Percentiles rank a stretch among this genome's conserved stretches.
These are phyloP conservation scores for Plodia interpunctella DNA, from an alignment of 1,140 invertebrate species.

Conservation along the genomic window DNA sequence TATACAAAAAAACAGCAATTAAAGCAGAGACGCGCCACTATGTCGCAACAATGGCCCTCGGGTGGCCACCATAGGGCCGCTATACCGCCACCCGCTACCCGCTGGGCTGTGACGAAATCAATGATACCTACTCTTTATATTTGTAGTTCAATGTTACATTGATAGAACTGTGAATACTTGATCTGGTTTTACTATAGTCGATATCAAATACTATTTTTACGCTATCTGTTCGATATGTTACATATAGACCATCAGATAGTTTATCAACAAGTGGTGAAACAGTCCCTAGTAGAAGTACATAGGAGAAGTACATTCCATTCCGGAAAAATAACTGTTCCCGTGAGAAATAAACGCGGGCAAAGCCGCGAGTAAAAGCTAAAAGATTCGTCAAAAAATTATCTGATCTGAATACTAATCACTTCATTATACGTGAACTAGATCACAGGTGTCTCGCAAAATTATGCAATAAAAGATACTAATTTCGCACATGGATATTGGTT, in stretches of 20 bases:
- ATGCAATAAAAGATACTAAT: too few relatives aligned
- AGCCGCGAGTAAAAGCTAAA: too few relatives aligned
- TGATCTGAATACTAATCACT: slow-evolving; percentile 6
- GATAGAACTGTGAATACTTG: background rate
- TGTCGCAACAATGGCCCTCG: background rate
- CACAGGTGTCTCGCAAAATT: background rate
- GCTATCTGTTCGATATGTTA: too few relatives aligned
- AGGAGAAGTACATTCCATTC: too few relatives aligned
- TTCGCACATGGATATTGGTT: too few relatives aligned
- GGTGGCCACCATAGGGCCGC: background rate
- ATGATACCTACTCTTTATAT: background rate
- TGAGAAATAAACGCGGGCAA: too few relatives aligned
- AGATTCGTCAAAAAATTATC: too few relatives aligned
- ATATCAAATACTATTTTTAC: too few relatives aligned
- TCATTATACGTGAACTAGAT: background rate
- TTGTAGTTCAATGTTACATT: background rate
- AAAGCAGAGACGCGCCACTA: slow-evolving; percentile 3
- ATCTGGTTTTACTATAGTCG: background rate
- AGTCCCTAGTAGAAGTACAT: too few relatives aligned
- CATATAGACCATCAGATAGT: too few relatives aligned
- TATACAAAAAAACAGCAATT: slow-evolving; percentile 15
- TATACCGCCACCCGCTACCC: background rate
- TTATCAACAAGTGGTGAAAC: too few relatives aligned
- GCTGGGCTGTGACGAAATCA: background rate
- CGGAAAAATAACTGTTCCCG: too few relatives aligned